phyloP scores from a whole-genome alignment of 2,797 vertebrate species.

The Rhinogobio ventralis region DNA sequence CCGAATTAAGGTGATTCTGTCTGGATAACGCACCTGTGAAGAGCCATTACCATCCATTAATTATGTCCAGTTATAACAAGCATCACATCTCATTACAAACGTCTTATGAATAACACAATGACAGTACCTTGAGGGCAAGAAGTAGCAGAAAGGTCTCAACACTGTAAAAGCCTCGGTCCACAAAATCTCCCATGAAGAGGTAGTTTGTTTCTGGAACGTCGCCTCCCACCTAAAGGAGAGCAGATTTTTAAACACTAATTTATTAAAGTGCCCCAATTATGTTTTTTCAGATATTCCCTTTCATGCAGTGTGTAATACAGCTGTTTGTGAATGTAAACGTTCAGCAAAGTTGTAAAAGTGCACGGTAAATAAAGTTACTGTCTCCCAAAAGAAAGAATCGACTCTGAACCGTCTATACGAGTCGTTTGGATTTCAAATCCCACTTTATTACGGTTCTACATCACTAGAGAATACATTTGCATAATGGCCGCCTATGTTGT shows the following conservation, averaged over 20 bases:
- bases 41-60: background rate
- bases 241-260: background rate
- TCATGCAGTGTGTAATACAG: too few species aligned
- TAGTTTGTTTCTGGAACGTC: constrained; percentile 96
- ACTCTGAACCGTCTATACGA: too few species aligned
- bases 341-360: too few species aligned
- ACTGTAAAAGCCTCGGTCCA: constrained; percentile 95
- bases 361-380: too few species aligned
- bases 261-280: background rate
- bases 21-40: constrained; percentile 90
- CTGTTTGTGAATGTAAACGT: too few species aligned
- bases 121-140: constrained; percentile 88
- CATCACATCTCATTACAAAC: background rate
- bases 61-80: background rate
- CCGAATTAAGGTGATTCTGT: constrained; percentile 93
- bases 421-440: too few species aligned
- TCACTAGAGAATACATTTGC: too few species aligned
- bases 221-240: constrained; percentile 83
- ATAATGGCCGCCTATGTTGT: too few species aligned
- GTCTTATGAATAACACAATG: background rate
- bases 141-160: constrained; percentile 94
- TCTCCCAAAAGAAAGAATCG: too few species aligned
- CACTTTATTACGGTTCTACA: too few species aligned
- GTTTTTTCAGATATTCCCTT: too few species aligned
- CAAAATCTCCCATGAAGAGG: constrained; percentile 97